Base-by-base conservation (phyloP, 2,888 invertebrate genomes). In the Euclidia mi region DNA sequence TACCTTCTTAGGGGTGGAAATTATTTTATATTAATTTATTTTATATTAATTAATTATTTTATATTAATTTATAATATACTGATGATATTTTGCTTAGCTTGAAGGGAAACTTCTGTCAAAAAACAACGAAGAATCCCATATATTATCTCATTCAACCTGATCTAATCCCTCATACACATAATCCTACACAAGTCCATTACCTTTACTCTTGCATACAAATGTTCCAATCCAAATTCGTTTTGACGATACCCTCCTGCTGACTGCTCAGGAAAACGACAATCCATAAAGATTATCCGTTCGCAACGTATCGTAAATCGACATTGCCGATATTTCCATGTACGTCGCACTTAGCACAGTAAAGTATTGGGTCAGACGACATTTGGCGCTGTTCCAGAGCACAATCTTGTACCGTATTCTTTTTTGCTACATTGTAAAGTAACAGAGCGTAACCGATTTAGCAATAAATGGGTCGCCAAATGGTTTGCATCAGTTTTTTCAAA, bases 351-450 rank as follows among this genome's bases (percentile, higher is more conserved):
- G 75, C 76, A 68, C 71, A 75, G 71, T 84, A 86, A 87, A 81
- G 85, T 89, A 90, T 82, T 85, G 76, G 90, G 85, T 87, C 87
- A 81, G 69, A 77, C 80, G 79, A 80, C 85, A 80, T 84, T 90
- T 91, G 91, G 91, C 88, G 35, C 51, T 20, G 58, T 61, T 83
- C 91, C 91, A 91, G 81, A 61, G 76, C 65, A 78, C 89, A 89
- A 89, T 88, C 87, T 89, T 87, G 83, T 81, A 79, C 76, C 74
- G 74, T 77, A 65, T 74, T 81, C 74, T 79, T 84, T 85, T 88
- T 86, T 85, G 52, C 75, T 73, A 81, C 79, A 80, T 79, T 83
- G 77, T 77, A 76, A 84, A 87, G 86, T 84, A 84, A 84, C 84
- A 84, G 84, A 86, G 83, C 84, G 82, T 83, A 82, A 82, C 82